Conservation (phyloP, 2,113 vertebrate genomes). For the Cricetomys ansorgei region DNA sequence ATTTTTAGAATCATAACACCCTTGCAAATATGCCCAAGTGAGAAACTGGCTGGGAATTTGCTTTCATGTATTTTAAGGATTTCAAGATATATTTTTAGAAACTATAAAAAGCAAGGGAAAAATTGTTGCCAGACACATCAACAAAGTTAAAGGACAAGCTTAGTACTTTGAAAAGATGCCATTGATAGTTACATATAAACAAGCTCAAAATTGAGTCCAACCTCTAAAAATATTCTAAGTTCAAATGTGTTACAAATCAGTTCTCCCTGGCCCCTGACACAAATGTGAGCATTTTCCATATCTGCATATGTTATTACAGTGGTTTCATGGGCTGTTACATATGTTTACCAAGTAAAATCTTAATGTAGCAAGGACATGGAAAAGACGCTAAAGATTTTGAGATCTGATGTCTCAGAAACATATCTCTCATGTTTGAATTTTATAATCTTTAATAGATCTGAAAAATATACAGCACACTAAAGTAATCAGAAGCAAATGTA, state of each 20-base stretch:
- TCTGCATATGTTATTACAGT: conserved; percentile 31
- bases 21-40: conserved; percentile 64
- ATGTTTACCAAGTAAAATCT: conserved; percentile 52
- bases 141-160: conserved; percentile 47
- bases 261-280: conserved; percentile 20
- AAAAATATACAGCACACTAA: background rate
- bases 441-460: background rate
- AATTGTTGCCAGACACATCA: conserved; percentile 69
- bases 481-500: background rate
- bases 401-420: background rate
- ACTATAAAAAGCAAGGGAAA: conserved; percentile 59
- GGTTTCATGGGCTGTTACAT: conserved; percentile 41
- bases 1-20: conserved; percentile 75
- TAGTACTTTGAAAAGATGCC: conserved; percentile 61
- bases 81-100: conserved; percentile 74
- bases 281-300: conserved; percentile 38
- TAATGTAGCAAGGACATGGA: conserved; percentile 12
- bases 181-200: conserved; percentile 42
- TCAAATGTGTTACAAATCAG: conserved; percentile 58
- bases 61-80: conserved; percentile 78
- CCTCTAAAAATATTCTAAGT: conserved; percentile 53
- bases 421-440: conserved; percentile 36
- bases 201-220: conserved; percentile 60
- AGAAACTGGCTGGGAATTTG: conserved; percentile 67
- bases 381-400: conserved; percentile 35